phyloP scores from a whole-genome alignment of 2,113 vertebrate genomes.

The Elanoides forficatus region DNA sequence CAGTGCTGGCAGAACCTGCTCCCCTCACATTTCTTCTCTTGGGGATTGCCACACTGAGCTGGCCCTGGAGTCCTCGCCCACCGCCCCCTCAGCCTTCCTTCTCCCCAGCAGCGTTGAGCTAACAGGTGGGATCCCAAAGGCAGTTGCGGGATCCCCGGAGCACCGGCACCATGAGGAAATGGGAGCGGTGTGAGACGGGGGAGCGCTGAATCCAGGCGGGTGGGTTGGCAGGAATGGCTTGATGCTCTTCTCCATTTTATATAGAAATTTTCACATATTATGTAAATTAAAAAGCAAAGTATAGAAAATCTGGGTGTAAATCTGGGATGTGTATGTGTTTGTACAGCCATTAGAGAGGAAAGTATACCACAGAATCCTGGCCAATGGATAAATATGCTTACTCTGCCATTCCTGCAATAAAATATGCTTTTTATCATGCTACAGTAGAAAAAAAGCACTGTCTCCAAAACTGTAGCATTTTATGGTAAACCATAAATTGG shows the following conservation, averaged over 20 bases:
- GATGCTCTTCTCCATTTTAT: neutral
- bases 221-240: neutral
- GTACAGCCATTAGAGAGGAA: neutral
- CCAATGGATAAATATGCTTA: neutral
- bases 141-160: neutral
- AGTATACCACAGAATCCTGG: neutral
- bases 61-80: neutral
- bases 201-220: neutral
- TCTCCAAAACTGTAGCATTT: slow-evolving; percentile 14
- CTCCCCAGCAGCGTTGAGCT: neutral
- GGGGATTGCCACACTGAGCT: neutral
- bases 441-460: neutral
- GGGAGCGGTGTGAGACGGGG: neutral
- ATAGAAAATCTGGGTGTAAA: slow-evolving; percentile 16
- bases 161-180: neutral
- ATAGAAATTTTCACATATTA: neutral
- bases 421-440: slow-evolving; percentile 6
- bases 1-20: neutral
- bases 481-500: neutral
- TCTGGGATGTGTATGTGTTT: neutral
- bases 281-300: slow-evolving; percentile 24
- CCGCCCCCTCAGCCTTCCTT: neutral
- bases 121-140: neutral
- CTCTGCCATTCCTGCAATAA: neutral
- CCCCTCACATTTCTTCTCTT: neutral